A percentile compares a stretch with the other conserved stretches of the same genome.
Conservation (phyloP, 2,888 invertebrate species). For the Mantis religiosa region DNA sequence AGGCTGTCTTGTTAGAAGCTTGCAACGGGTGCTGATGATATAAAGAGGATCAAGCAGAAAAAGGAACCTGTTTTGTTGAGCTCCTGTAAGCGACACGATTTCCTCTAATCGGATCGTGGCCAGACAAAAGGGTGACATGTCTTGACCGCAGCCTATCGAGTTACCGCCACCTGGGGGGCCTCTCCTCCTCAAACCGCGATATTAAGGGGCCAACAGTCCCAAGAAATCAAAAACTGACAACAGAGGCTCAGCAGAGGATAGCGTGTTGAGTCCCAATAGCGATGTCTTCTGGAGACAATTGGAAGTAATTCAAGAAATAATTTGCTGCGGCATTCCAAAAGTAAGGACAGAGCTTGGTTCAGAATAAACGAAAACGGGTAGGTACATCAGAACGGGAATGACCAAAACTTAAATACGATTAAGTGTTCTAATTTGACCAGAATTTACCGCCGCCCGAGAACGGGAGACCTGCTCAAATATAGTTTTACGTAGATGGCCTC, state of each 20-base stretch:
- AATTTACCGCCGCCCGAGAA: too few species aligned
- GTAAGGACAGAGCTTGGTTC: too few species aligned
- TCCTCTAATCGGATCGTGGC: not conserved
- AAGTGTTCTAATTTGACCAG: too few species aligned
- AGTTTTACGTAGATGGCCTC: too few species aligned
- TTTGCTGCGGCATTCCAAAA: too few species aligned
- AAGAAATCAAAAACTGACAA: not conserved
- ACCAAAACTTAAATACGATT: too few species aligned
- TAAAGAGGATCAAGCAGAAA: not conserved
- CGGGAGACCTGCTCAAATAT: too few species aligned
- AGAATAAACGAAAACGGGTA: too few species aligned
- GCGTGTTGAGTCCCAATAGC: not conserved
- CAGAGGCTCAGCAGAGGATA: not conserved
- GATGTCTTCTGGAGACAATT: too few species aligned
- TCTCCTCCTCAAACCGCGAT: not conserved
- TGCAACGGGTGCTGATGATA: not conserved
- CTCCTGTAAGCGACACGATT: not conserved
- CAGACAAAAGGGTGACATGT: not conserved
- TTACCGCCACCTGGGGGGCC: conserved; percentile 5
- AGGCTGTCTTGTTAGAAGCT: too few species aligned
- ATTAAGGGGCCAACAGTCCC: not conserved
- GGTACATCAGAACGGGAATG: too few species aligned
- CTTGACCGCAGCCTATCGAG: not conserved
- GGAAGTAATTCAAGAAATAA: too few species aligned
- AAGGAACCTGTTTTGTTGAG: not conserved